Evolutionary conservation across 1,140 invertebrate species (phyloP), one percentile per base, ranked within the genome.

Genomic region (Drosophila aff.): DNA sequence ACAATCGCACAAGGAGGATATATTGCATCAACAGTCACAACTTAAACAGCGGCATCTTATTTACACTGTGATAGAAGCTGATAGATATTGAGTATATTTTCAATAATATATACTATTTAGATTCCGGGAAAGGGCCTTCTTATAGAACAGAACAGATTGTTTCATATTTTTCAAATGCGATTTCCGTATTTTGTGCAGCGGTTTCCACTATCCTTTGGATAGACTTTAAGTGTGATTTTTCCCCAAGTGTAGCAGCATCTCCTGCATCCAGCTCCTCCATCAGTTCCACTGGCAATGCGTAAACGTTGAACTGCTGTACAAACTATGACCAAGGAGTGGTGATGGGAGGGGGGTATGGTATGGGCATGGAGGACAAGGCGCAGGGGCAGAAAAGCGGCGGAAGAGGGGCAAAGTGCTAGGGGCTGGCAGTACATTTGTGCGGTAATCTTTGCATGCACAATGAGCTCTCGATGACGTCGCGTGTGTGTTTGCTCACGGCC

Each of bases 391-490:
- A 26, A 21, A 3, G 44, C 5, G 44, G 18, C 1, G 11, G 6
- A 5, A 9, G 46, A 47, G 47, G 23, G 33, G 33, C 10, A 36
- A 1, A 13, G 4, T 16, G 23, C 9, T 2, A 11, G 49, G 26
- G 26, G 36, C 13, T 50, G 61, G 43, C 57, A 65, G 76, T 79
- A 36, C 79, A 86, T 82, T 79, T 79, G 63, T 62, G 82, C 63
- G 63, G 83, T 86, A 86, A 86, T 86, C 83, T 86, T 82, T 82
- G 82, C 79, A 87, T 86, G 76, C 83, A 87, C 79, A 86, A 86
- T 87, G 71, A 68, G 66, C 75, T 79, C 43, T 52, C 78, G 58
- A 76, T 82, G 82, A 64, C 64, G 64, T 63, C 43, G 63, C 77
- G 74, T 73, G 58, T 64, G 53, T 79, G 68, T 68, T 71, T 75